Base-by-base conservation (phyloP, 2,797 vertebrate genomes). In the Anguilla pacifica region DNA sequence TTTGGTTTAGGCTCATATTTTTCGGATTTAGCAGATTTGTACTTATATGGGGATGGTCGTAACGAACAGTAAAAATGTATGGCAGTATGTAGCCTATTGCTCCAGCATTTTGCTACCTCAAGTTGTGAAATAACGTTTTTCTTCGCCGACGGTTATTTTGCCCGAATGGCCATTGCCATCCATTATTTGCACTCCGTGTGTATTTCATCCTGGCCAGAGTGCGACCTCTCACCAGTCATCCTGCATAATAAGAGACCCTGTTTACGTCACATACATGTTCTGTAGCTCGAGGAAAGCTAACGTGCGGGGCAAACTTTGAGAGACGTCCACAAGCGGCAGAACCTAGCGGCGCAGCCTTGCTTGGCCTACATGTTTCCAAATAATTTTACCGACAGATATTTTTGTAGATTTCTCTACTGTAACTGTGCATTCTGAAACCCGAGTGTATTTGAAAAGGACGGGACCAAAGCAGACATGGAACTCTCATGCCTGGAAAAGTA, bases 401-500 rank as follows among this genome's bases (percentile, higher is more conserved):
- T 92, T 89, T 91, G 83, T 88, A 0, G 91, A 82, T 89, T 91
- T 79, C 85, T 83, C 87, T 87, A 15, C 89, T 89, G 90, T 91
- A 91, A 92, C 88, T 61, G 85, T 90, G 88, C 39, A 79, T 90
- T 90, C 35, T 43, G 86, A 92, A 84, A 91, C 90, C 90, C 86
- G 91, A 90, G 92, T 90, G 88, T 91, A 39, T 86, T 86, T 83
- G 53, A 83, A 84, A 88, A 87, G 89, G 79, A 84, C 53, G 53
- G 67, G 55, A 64, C 84, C 79, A 74, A 91, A 64, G 31, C 77
- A 82, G 93, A 89, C 92, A 96, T 96, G 96, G 96, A 96, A 89
- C 94, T 96, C 83, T 93, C 94, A 85, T 97, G 96, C 94, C 87
- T 95, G 91, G 98, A 98, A 95, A 96, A 46, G 43, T 46, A 46